These are phyloP conservation scores for Chironomus tentans DNA, from an alignment of 2,888 invertebrate species.

Conservation along the genomic window DNA sequence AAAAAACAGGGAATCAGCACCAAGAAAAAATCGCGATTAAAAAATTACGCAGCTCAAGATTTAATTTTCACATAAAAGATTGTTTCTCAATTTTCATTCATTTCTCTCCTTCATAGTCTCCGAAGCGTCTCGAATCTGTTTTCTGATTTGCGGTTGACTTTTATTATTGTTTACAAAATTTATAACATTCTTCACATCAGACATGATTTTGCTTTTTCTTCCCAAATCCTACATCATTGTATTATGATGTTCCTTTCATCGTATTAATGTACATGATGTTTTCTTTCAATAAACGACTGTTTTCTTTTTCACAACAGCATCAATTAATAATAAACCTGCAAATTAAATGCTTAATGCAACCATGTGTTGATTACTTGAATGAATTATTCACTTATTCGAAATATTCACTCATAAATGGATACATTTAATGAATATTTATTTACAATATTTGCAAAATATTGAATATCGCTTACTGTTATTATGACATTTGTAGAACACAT, in stretches of 20 bases:
- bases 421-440: too few species aligned
- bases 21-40: too few species aligned
- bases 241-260: background rate
- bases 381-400: too few species aligned
- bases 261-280: background rate
- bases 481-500: too few species aligned
- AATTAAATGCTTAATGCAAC: too few species aligned
- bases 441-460: too few species aligned
- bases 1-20: too few species aligned
- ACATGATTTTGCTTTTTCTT: background rate
- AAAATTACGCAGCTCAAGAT: too few species aligned
- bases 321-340: background rate
- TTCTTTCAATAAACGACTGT: background rate
- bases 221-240: background rate
- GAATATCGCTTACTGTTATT: too few species aligned
- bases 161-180: constrained; percentile 2
- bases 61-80: background rate
- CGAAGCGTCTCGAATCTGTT: background rate
- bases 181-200: background rate
- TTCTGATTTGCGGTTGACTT: constrained; percentile 5
- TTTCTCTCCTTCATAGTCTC: background rate
- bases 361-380: too few species aligned
- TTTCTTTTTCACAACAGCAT: background rate
- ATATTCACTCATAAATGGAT: too few species aligned
- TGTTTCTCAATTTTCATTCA: background rate